These are phyloP conservation scores for Ispidina picta DNA, from an alignment of 2,797 vertebrate genomes.

Conservation along the genomic window DNA sequence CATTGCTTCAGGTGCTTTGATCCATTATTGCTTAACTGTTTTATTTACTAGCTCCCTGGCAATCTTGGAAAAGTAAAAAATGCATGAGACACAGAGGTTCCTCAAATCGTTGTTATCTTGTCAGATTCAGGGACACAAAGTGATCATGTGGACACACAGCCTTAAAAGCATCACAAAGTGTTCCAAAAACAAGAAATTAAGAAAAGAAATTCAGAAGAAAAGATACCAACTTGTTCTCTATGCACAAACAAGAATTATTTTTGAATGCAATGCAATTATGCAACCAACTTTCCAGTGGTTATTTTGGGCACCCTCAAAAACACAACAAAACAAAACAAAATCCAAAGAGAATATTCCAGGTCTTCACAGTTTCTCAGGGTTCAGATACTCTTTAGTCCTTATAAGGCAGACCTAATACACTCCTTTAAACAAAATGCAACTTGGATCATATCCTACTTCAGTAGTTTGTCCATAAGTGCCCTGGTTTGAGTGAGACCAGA, in stretches of 20 bases:
- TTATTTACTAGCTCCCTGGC: neutral
- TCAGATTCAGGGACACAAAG: neutral
- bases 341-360: neutral
- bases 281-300: neutral
- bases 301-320: neutral
- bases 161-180: neutral
- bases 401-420: neutral
- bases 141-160: neutral
- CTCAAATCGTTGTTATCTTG: neutral
- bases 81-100: neutral
- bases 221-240: neutral
- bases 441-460: neutral
- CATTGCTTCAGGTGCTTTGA: neutral
- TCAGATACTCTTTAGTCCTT: neutral
- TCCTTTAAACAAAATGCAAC: neutral
- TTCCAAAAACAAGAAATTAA: neutral
- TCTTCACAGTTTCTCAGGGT: conserved; percentile 11
- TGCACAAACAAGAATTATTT: neutral
- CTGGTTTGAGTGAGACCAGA: too few species aligned
- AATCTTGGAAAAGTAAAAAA: neutral
- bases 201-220: too few species aligned
- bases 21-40: neutral
- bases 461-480: neutral
- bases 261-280: neutral
- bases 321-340: neutral